Evolutionary conservation across 2,113 vertebrate genomes (phyloP).

Genomic region (Ivindomyrus marchei): DNA sequence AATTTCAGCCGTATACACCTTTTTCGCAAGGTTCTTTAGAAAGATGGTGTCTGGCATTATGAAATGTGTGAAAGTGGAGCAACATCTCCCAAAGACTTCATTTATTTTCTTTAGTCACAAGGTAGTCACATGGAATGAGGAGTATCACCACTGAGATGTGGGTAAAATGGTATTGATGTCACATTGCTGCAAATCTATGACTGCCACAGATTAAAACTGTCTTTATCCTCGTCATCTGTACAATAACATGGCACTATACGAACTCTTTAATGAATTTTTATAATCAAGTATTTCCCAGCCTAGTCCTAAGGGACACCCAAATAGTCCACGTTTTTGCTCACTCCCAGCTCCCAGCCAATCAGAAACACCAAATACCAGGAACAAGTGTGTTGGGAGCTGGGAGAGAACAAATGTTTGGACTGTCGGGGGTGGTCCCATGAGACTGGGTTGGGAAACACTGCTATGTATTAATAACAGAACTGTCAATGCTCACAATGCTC

Average conservation of each 20-base stretch:
- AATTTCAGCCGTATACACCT: not conserved
- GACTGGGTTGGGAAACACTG: not conserved
- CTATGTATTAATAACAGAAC: not conserved
- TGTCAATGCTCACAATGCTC: not conserved
- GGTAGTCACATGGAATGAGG: not conserved
- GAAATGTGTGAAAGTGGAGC: not conserved
- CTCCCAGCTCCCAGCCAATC: not conserved
- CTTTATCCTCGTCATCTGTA: not conserved
- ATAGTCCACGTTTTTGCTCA: not conserved
- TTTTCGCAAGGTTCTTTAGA: not conserved
- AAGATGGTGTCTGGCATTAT: not conserved
- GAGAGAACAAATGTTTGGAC: not conserved
- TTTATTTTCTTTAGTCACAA: not conserved
- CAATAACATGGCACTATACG: not conserved
- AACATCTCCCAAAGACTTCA: not conserved
- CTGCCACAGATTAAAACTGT: not conserved
- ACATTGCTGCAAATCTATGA: not conserved
- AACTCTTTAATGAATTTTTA: not conserved
- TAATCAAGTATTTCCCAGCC: not conserved
- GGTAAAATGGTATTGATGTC: not conserved
- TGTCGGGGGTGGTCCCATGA: not conserved
- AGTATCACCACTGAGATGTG: not conserved
- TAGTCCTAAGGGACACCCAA: not conserved
- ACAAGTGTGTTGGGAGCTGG: not conserved
- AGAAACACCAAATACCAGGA: not conserved